Evolutionary conservation across 2,888 invertebrate genomes (phyloP).

Genomic region (Pegoplata infirma): DNA sequence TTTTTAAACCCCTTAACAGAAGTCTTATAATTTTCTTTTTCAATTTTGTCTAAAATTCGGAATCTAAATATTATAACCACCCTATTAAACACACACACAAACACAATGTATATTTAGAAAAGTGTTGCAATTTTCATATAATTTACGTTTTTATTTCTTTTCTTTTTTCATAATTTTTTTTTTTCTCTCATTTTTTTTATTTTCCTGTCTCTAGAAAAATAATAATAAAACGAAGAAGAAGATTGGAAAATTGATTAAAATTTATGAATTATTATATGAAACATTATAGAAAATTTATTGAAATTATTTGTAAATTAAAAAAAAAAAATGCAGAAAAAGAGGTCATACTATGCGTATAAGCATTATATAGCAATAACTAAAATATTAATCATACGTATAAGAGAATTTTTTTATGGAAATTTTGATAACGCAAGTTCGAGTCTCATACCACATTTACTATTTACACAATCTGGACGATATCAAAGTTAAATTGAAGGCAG

Average conservation of each 20-base stretch:
- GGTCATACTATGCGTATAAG: constrained; percentile 11
- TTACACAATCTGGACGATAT: too few relatives aligned
- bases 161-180: background rate
- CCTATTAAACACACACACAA: too few relatives aligned
- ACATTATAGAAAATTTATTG: constrained; percentile 55
- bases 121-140: constrained; percentile 62
- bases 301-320: constrained; percentile 49
- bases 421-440: too few relatives aligned
- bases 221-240: background rate
- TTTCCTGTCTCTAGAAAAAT: constrained; percentile 32
- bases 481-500: too few relatives aligned
- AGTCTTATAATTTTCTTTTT: too few relatives aligned
- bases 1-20: too few relatives aligned
- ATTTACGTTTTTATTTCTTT: constrained; percentile 46
- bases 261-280: constrained; percentile 59
- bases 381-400: constrained; percentile 7
- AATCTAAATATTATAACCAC: too few relatives aligned
- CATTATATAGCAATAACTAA: background rate
- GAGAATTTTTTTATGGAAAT: too few relatives aligned
- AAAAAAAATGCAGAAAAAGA: background rate
- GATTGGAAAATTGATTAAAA: constrained; percentile 62
- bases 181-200: background rate
- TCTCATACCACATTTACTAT: too few relatives aligned
- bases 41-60: too few relatives aligned
- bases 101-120: constrained; percentile 53